phyloP scores from a whole-genome alignment of 2,888 invertebrate genomes.

The Lydus trimaculatus region DNA sequence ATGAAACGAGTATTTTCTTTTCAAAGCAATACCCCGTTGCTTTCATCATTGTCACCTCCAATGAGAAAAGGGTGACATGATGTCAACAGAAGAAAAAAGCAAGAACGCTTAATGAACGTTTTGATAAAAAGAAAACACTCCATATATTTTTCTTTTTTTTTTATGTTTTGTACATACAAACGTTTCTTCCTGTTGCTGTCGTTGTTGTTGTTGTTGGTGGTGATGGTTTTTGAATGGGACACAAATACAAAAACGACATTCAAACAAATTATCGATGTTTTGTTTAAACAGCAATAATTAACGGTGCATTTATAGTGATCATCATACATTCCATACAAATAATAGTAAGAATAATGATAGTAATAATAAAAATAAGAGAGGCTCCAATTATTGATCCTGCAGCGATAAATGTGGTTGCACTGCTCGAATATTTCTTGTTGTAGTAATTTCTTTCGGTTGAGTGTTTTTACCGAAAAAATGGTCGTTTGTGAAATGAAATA shows the following conservation, averaged over 20 bases:
- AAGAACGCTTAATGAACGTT: conserved; percentile 4
- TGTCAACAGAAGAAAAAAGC: conserved; percentile 1
- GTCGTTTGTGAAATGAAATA: conserved; percentile 38
- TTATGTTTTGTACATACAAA: not conserved
- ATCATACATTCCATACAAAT: too few relatives aligned
- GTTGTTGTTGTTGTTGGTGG: not conserved
- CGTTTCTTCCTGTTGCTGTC: not conserved
- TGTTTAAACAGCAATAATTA: not conserved
- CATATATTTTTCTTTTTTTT: not conserved
- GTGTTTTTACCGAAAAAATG: conserved; percentile 8
- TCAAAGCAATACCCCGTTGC: not conserved
- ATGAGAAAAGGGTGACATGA: not conserved
- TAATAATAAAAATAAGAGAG: not conserved
- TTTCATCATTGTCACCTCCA: conserved; percentile 14
- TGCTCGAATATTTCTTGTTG: not conserved
- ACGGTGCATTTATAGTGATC: not conserved
- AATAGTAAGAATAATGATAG: too few relatives aligned
- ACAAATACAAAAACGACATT: not conserved
- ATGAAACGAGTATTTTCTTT: not conserved
- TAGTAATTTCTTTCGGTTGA: not conserved
- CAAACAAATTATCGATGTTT: not conserved
- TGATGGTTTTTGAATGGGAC: not conserved
- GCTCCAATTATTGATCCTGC: not conserved
- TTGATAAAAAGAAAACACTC: not conserved
- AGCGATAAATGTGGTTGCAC: not conserved